phyloP scores from a whole-genome alignment of 2,888 invertebrate genomes.

The Gryllus longicercus region DNA sequence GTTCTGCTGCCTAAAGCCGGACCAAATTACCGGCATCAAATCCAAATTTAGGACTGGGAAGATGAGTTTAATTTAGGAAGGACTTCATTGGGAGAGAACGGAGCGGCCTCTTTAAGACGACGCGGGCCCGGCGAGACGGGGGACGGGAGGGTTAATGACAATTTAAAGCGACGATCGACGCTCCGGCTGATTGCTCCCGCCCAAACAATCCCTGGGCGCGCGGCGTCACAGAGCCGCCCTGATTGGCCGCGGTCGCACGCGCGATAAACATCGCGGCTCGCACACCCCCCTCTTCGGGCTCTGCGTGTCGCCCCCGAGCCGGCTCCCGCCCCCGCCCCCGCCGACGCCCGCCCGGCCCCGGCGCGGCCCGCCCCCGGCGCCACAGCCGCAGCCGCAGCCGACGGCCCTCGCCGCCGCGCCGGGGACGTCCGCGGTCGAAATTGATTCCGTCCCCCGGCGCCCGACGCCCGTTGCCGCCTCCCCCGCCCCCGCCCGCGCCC shows the following conservation, averaged over 20 bases:
- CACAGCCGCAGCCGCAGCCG: too few relatives aligned
- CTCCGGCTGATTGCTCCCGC: not conserved
- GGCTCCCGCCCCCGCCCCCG: too few relatives aligned
- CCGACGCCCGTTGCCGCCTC: too few relatives aligned
- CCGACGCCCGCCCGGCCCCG: too few relatives aligned
- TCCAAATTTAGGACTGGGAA: constrained; percentile 17
- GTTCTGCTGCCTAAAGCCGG: not conserved
- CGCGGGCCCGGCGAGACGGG: not conserved
- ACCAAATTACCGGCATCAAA: constrained; percentile 17
- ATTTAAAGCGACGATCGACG: constrained; percentile 17
- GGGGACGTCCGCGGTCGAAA: not conserved
- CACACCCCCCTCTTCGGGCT: not conserved
- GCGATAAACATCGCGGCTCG: constrained; percentile 9
- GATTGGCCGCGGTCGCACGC: not conserved
- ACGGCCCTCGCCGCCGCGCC: not conserved
- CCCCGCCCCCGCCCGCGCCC: too few relatives aligned
- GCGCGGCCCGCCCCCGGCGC: too few relatives aligned
- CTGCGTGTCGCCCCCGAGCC: not conserved
- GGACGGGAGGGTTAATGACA: not conserved
- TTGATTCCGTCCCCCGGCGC: constrained; percentile 1
- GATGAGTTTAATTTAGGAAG: constrained; percentile 17
- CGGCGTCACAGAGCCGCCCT: constrained; percentile 6
- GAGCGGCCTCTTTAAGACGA: not conserved
- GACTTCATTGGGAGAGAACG: constrained; percentile 8
- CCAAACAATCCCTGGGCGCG: constrained; percentile 1